A percentile compares a stretch with the other conserved stretches of the same genome.
Evolutionary conservation across 2,797 vertebrate genomes (phyloP).

Genomic region (Sardinella longiceps): DNA sequence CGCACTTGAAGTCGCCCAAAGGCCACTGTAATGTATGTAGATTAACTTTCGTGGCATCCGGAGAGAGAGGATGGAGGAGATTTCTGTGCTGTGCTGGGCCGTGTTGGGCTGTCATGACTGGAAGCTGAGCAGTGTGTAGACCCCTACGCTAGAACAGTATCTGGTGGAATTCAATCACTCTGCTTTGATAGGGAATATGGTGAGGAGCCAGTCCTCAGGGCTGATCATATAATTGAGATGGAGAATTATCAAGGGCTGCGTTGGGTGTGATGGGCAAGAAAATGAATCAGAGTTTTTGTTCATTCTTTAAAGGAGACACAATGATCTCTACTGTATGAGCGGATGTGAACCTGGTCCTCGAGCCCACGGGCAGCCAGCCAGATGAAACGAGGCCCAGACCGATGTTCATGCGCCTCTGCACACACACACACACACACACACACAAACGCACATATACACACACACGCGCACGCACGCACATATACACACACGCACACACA

Average conservation of each 20-base stretch:
- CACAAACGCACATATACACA: conserved; percentile 11
- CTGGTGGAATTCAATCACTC: not conserved
- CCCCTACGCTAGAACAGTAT: not conserved
- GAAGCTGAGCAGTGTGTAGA: not conserved
- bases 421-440: conserved; percentile 24
- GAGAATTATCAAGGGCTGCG: not conserved
- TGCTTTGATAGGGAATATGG: not conserved
- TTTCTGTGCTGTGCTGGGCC: not conserved
- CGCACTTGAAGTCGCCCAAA: conserved; percentile 50
- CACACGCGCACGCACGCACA: too few species aligned
- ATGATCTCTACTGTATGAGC: not conserved
- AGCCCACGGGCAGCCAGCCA: not conserved
- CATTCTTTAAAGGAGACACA: not conserved
- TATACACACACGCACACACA: not conserved
- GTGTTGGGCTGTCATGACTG: not conserved
- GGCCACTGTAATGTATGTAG: conserved; percentile 65
- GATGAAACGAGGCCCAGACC: not conserved
- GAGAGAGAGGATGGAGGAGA: not conserved
- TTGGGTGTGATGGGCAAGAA: not conserved
- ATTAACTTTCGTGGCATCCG: conserved; percentile 55
- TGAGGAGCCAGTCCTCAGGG: not conserved
- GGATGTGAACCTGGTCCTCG: not conserved
- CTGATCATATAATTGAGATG: not conserved
- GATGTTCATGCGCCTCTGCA: not conserved
- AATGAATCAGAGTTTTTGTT: not conserved